Percentiles rank a stretch among this genome's conserved stretches.
phyloP scores from a whole-genome alignment of 2,113 vertebrate genomes.

The Zosterops pallidus region DNA sequence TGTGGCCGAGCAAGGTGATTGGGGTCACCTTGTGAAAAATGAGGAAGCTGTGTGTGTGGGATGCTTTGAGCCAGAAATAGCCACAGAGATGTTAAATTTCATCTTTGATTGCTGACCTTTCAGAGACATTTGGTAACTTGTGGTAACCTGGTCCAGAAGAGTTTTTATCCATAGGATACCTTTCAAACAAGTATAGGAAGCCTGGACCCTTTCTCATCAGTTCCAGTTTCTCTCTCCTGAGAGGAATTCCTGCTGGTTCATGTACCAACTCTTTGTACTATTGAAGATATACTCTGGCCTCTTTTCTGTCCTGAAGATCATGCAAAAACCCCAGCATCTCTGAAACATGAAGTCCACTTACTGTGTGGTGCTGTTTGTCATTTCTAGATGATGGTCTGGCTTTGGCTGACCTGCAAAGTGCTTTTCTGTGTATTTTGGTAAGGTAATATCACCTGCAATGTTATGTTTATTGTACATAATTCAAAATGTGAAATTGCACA shows the following conservation, averaged over 20 bases:
- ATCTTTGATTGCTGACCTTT: background rate
- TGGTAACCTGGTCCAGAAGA: fast-evolving
- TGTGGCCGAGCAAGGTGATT: fast-evolving
- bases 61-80: background rate
- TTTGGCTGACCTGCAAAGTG: background rate
- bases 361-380: background rate
- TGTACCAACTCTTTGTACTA: background rate
- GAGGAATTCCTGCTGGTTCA: background rate
- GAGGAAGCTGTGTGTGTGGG: background rate
- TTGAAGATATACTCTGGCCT: background rate
- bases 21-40: background rate
- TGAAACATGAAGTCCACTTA: background rate
- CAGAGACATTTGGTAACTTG: background rate
- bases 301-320: background rate
- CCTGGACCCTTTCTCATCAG: background rate
- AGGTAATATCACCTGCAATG: background rate
- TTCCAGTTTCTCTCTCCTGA: background rate
- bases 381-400: background rate
- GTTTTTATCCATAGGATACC: background rate
- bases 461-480: background rate
- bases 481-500: background rate
- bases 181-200: background rate
- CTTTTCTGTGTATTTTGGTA: background rate
- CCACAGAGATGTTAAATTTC: background rate
- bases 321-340: background rate